phyloP scores from a whole-genome alignment of 1,140 invertebrate species.

The Lethrus apterus region DNA sequence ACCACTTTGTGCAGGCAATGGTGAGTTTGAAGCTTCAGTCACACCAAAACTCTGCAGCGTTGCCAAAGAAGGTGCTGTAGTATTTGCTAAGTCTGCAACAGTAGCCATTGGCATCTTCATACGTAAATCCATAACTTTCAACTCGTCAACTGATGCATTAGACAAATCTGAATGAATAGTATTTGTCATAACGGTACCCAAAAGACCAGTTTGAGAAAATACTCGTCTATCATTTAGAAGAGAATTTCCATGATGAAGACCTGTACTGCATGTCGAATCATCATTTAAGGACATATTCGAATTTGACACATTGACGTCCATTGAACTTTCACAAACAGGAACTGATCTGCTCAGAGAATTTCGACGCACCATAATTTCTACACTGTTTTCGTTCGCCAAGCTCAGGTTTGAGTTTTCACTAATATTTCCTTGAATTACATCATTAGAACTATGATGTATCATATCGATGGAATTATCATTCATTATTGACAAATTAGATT shows the following conservation, averaged over 20 bases:
- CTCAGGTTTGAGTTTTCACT: constrained; percentile 45
- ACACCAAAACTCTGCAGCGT: constrained; percentile 41
- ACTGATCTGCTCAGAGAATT: constrained; percentile 17
- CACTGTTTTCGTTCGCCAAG: constrained; percentile 36
- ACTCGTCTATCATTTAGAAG: constrained; percentile 10
- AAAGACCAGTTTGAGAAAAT: constrained; percentile 15
- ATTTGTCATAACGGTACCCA: not conserved
- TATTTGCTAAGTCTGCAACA: constrained; percentile 39
- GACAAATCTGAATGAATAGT: not conserved
- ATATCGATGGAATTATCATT: constrained; percentile 45
- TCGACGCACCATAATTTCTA: constrained; percentile 30
- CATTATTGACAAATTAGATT: constrained; percentile 40
- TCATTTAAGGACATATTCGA: constrained; percentile 23
- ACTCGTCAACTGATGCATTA: constrained; percentile 17
- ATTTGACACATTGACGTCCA: constrained; percentile 22
- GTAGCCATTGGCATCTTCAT: constrained; percentile 38
- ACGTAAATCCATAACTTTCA: constrained; percentile 39
- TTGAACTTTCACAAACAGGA: constrained; percentile 23
- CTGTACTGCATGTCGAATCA: constrained; percentile 19
- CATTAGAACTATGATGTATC: constrained; percentile 28
- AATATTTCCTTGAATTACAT: constrained; percentile 28
- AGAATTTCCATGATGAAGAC: constrained; percentile 21
- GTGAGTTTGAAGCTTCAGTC: constrained; percentile 29
- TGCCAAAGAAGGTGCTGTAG: constrained; percentile 44
- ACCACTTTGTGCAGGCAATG: constrained; percentile 48